Percentiles rank a stretch among this genome's conserved stretches.
Evolutionary conservation across 1,140 invertebrate species (phyloP).

Genomic region (Cephus cinctus): DNA sequence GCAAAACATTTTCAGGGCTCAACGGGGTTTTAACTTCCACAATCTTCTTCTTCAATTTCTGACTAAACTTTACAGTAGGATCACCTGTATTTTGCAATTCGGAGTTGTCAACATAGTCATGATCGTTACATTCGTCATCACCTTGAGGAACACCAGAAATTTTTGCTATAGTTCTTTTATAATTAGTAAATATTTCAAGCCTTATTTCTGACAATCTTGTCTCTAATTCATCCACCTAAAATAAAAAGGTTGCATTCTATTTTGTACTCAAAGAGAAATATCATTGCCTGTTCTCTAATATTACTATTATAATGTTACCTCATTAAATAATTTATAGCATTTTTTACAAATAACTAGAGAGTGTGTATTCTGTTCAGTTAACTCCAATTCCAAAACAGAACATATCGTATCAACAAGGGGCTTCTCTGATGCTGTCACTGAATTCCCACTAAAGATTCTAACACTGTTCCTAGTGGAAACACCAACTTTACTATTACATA

Average conservation of each 20-base stretch:
- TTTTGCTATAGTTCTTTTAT: slow-evolving; percentile 50
- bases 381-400: slow-evolving; percentile 52
- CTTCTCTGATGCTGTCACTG: slow-evolving; percentile 45
- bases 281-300: too few species aligned
- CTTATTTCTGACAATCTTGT: slow-evolving; percentile 54
- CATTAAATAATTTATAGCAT: slow-evolving; percentile 63
- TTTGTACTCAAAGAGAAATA: too few species aligned
- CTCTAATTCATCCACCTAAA: slow-evolving; percentile 62
- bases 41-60: slow-evolving; percentile 15
- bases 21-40: slow-evolving; percentile 12
- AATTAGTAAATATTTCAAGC: slow-evolving; percentile 47
- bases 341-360: slow-evolving; percentile 64
- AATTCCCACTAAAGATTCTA: slow-evolving; percentile 52
- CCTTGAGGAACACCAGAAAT: slow-evolving; percentile 17
- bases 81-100: slow-evolving; percentile 25
- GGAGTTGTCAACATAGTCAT: slow-evolving; percentile 48
- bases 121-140: slow-evolving; percentile 48
- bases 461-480: slow-evolving; percentile 57
- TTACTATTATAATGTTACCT: slow-evolving; percentile 29
- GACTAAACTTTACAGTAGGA: slow-evolving; percentile 9
- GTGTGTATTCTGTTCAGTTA: slow-evolving; percentile 55
- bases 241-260: too few species aligned
- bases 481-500: slow-evolving; percentile 59
- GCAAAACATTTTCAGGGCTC: slow-evolving; percentile 34
- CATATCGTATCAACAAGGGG: slow-evolving; percentile 53